Conservation (phyloP, 1,140 invertebrate species). For the Cheumatopsyche charites region DNA sequence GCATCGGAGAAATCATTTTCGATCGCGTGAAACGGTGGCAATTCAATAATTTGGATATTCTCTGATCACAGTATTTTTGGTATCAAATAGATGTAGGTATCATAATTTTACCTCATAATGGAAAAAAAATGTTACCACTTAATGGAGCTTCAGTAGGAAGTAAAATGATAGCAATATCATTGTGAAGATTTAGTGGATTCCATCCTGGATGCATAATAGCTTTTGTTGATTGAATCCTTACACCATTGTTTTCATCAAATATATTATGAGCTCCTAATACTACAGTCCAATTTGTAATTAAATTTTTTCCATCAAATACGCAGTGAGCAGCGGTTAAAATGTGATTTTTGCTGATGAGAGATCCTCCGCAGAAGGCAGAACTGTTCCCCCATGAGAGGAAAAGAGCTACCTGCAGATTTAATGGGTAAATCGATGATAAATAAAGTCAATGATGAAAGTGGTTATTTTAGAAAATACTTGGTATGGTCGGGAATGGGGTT, state of each 20-base stretch:
- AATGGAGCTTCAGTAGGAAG: slow-evolving; percentile 58
- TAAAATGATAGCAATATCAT: slow-evolving; percentile 65
- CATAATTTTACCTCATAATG: not conserved
- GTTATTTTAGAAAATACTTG: slow-evolving; percentile 38
- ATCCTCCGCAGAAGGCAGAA: slow-evolving; percentile 66
- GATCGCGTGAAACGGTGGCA: slow-evolving; percentile 55
- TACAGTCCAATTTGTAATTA: slow-evolving; percentile 49
- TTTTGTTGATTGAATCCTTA: slow-evolving; percentile 53
- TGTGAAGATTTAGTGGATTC: slow-evolving; percentile 54
- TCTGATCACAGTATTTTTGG: slow-evolving; percentile 54
- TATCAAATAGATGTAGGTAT: not conserved
- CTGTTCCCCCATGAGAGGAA: slow-evolving; percentile 46
- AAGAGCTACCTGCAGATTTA: slow-evolving; percentile 37
- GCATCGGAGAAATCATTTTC: slow-evolving; percentile 55
- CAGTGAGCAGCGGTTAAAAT: slow-evolving; percentile 69
- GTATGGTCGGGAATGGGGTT: slow-evolving; percentile 40
- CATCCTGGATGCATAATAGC: slow-evolving; percentile 61
- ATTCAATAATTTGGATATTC: slow-evolving; percentile 56
- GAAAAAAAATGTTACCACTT: slow-evolving; percentile 59
- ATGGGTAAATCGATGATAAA: not conserved
- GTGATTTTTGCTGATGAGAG: slow-evolving; percentile 62
- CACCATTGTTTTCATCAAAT: slow-evolving; percentile 53
- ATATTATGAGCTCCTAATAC: slow-evolving; percentile 62
- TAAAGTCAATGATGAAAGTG: no score
- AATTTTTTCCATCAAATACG: slow-evolving; percentile 49